These are phyloP conservation scores for Syritta pipiens DNA, from an alignment of 2,888 invertebrate species.

Conservation along the genomic window DNA sequence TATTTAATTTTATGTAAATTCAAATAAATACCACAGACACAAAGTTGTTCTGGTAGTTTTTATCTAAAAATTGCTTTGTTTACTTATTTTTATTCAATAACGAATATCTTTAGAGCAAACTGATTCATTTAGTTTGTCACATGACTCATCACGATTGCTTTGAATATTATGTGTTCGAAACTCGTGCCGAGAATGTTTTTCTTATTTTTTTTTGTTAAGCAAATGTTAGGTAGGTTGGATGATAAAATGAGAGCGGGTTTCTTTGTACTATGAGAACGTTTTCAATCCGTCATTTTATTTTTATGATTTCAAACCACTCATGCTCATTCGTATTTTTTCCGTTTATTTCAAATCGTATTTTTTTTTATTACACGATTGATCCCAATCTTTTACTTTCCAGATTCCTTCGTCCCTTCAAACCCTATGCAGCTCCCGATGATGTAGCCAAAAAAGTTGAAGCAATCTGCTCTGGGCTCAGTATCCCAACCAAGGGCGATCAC, in stretches of 20 bases:
- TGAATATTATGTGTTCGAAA: not conserved
- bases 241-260: too few species aligned
- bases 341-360: not conserved
- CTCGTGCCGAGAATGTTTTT: too few species aligned
- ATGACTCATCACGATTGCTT: not conserved
- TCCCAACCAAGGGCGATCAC: slow-evolving; percentile 78
- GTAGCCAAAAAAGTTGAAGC: slow-evolving; percentile 82
- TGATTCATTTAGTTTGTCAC: not conserved
- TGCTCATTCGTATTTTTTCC: not conserved
- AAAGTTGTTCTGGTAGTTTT: too few species aligned
- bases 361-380: not conserved
- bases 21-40: too few species aligned
- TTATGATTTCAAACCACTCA: not conserved
- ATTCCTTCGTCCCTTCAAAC: slow-evolving; percentile 86
- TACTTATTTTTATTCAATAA: not conserved
- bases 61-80: too few species aligned
- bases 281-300: not conserved
- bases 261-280: too few species aligned
- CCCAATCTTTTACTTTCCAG: slow-evolving; percentile 79
- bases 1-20: not conserved
- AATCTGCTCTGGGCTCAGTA: slow-evolving; percentile 82
- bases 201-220: too few species aligned
- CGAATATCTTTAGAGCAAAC: not conserved
- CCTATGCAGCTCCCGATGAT: slow-evolving; percentile 87
- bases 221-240: too few species aligned